Base-by-base conservation (phyloP, 2,113 vertebrate species). In the Polypterus senegalus region DNA sequence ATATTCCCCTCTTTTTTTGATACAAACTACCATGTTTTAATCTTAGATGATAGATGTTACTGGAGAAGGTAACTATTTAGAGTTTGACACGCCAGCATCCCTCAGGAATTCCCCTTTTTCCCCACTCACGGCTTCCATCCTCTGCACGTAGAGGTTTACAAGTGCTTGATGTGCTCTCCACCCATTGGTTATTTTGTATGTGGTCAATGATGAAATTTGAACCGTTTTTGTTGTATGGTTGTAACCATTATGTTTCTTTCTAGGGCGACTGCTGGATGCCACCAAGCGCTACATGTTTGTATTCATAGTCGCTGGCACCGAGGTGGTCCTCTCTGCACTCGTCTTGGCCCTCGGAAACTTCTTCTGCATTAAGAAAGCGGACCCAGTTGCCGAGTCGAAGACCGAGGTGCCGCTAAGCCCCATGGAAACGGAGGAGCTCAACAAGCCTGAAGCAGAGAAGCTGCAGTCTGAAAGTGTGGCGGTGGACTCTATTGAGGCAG, bases 231-330 rank as follows among this genome's bases (percentile, higher is more conserved):
- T 58, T 45, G 7, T 8, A 1, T 58, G 44, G 9, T 6, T 56
- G 6, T 56, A 11, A 6, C 47, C 3, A 61, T 5, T 56, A 5
- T 70, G 68, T 67, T 73, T 27, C 63, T 63, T 47, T 63, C 54
- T 76, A 97, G 94, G 94, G 60, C 87, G 83, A 60, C 83, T 98
- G 65, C 65, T 94, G 78, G 94, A 98, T 3, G 71, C 76, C 5
- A 97, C 91, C 0, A 65, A 65, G 1, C 70, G 69, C 46, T 97
- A 96, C 81, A 87, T 87, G 87, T 88, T 84, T 1, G 88, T 97
- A 65, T 98, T 98, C 73, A 71, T 94, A 70, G 68, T 89, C 81
- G 94, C 94, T 4, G 94, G 94, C 49, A 74, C 75, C 3, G 89
- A 97, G 79, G 94, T 97, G 56, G 65, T 81, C 3, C 73, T 84